Conservation (phyloP, 92 coral and sea anemone genomes). For the Zoanthus sansibaricus region DNA sequence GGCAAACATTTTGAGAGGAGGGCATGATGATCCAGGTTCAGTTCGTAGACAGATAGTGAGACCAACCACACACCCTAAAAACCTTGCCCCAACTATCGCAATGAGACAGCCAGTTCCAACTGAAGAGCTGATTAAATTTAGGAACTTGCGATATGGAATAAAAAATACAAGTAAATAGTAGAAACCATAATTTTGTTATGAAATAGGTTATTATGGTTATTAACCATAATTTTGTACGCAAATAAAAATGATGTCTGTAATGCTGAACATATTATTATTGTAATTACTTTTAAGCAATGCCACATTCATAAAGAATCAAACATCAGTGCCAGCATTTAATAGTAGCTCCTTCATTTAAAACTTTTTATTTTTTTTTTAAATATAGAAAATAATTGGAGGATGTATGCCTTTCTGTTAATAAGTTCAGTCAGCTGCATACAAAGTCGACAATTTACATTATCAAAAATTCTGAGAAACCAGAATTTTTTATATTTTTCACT, state of each 20-base stretch:
- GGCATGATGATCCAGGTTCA: conserved; percentile 41
- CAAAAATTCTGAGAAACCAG: conserved; percentile 7
- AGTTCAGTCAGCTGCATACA: neutral
- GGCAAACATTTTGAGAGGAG: conserved; percentile 27
- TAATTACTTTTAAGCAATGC: conserved; percentile 15
- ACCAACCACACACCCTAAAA: conserved; percentile 41
- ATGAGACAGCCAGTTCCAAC: conserved; percentile 51
- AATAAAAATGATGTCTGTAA: conserved; percentile 13
- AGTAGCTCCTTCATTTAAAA: conserved; percentile 16
- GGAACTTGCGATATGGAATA: conserved; percentile 21
- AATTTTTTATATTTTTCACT: neutral
- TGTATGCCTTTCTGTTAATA: neutral
- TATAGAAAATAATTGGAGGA: conserved; percentile 2
- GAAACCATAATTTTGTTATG: neutral
- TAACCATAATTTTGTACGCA: neutral
- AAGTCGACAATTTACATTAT: conserved; percentile 13
- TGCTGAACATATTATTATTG: conserved; percentile 12
- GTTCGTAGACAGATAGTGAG: conserved; percentile 34
- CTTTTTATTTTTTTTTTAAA: conserved; percentile 15
- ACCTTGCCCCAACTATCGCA: conserved; percentile 55
- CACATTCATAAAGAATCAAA: conserved; percentile 1
- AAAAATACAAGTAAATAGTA: conserved; percentile 14
- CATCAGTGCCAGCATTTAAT: neutral
- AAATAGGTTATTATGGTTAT: too few species aligned
- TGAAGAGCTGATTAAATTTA: conserved; percentile 28